phyloP scores from a whole-genome alignment of 1,140 invertebrate species.

The Chironomus tepperi region DNA sequence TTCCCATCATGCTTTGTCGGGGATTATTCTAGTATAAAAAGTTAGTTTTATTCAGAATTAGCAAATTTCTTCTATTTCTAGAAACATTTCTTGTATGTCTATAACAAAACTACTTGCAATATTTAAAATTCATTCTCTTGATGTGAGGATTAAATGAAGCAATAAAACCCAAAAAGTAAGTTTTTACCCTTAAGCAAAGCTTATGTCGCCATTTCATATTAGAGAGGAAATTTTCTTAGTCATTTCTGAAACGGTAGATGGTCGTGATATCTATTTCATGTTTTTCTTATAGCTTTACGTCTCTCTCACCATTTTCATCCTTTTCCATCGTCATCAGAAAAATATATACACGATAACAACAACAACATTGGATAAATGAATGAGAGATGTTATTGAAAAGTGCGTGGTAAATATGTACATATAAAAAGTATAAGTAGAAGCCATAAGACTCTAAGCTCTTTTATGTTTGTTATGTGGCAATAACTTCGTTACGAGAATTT shows the following conservation, averaged over 20 bases:
- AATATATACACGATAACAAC: not conserved
- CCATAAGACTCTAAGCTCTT: no score
- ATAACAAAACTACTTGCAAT: no score
- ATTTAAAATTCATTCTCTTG: no score
- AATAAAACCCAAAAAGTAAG: not conserved
- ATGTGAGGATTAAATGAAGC: no score
- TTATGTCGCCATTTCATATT: not conserved
- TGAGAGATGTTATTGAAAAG: slow-evolving; percentile 12
- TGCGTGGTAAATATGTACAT: not conserved
- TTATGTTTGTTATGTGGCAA: no score
- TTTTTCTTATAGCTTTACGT: slow-evolving; percentile 17
- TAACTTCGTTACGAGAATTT: no score
- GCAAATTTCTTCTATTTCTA: no score
- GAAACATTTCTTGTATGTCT: no score
- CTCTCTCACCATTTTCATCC: not conserved
- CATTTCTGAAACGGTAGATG: not conserved
- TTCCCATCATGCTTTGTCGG: no score
- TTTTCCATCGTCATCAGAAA: not conserved
- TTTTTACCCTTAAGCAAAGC: slow-evolving; percentile 11
- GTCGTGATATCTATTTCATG: slow-evolving; percentile 15
- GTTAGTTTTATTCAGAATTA: no score
- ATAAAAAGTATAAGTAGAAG: not conserved
- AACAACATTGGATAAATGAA: not conserved
- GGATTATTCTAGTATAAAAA: no score
- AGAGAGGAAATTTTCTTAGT: not conserved